phyloP scores from a whole-genome alignment of 2,113 vertebrate genomes.

The Pholis gunnellus region DNA sequence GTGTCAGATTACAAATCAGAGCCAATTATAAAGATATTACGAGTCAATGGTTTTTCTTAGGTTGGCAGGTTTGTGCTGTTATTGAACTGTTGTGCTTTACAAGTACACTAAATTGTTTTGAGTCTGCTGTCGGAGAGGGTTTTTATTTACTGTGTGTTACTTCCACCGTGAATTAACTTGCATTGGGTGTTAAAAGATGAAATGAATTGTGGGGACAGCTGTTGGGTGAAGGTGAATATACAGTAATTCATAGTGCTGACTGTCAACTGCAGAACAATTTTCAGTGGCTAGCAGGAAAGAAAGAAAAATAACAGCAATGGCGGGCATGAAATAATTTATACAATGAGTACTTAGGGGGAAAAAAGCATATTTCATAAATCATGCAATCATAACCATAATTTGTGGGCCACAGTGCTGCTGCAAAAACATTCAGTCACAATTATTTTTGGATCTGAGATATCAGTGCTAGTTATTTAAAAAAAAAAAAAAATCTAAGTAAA shows the following conservation, averaged over 20 bases:
- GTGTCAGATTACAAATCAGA: constrained; percentile 70
- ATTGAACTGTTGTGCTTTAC: constrained; percentile 13
- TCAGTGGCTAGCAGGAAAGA: not conserved
- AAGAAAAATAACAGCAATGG: not conserved
- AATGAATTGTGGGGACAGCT: constrained; percentile 44
- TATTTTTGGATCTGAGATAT: not conserved
- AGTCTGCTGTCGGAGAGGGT: constrained; percentile 13
- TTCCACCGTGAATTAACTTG: constrained; percentile 28
- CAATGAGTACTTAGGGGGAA: not conserved
- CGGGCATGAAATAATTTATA: not conserved
- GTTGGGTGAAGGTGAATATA: constrained; percentile 32
- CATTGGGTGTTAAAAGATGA: constrained; percentile 35
- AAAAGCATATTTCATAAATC: constrained; percentile 23
- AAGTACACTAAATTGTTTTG: constrained; percentile 42
- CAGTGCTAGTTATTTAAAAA: not conserved
- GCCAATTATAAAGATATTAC: constrained; percentile 66
- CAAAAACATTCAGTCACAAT: not conserved
- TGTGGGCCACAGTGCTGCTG: not conserved
- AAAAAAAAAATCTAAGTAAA: not conserved
- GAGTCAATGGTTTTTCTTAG: constrained; percentile 38
- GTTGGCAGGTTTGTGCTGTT: constrained; percentile 44
- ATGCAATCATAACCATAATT: constrained; percentile 2
- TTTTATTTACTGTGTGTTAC: constrained; percentile 38
- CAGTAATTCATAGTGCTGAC: constrained; percentile 5
- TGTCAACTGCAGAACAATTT: not conserved